Evolutionary conservation across 2,113 vertebrate species (phyloP), one percentile per base, ranked within the genome.

Genomic region (Cariama cristata): DNA sequence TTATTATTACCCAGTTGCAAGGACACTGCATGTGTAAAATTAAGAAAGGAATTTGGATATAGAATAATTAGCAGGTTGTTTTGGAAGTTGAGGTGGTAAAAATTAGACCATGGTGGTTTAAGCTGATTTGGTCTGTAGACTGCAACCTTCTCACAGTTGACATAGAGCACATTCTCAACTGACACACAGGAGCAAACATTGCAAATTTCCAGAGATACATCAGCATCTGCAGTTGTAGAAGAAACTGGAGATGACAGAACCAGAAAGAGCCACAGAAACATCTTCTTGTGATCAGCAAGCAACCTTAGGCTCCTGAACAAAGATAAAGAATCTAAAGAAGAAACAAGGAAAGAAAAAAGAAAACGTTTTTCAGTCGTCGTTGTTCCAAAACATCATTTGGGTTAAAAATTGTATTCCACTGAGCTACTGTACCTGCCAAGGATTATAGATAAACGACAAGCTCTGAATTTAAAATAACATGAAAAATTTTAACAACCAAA

Each of bases 1-100:
- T 99, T 99, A 98, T 99, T 99, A 98, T 99, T 99, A 90, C 99
- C 99, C 98, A 99, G 98, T 93, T 99, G 99, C 96, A 99, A 98
- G 50, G 99, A 99, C 79, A 99, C 99, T n/a, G 99, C 99, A 18
- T 99, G 99, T 90, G 99, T 99, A 98, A 99, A 99, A 98, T 99
- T 99, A 87, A 99, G 98, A 98, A 99, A 99, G 3, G 99, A 99
- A 98, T 99, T 99, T 64, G 99, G 99, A 96, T 99, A 99, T 16
- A 99, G 98, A 90, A 99, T 98, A 96, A 99, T 99, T 94, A 99
- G 98, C 92, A 99, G 98, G 98, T 99, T 99, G 97, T 99, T 99
- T 97, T 99, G 99, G 96, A 99, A 99, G 98, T 99, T 99, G 91
- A 99, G 98, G 96, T 99, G 99, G 97, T 99, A 99, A 89, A 99